Evolutionary conservation across 2,113 vertebrate species (phyloP).

Genomic region (Oceanodroma tethys): DNA sequence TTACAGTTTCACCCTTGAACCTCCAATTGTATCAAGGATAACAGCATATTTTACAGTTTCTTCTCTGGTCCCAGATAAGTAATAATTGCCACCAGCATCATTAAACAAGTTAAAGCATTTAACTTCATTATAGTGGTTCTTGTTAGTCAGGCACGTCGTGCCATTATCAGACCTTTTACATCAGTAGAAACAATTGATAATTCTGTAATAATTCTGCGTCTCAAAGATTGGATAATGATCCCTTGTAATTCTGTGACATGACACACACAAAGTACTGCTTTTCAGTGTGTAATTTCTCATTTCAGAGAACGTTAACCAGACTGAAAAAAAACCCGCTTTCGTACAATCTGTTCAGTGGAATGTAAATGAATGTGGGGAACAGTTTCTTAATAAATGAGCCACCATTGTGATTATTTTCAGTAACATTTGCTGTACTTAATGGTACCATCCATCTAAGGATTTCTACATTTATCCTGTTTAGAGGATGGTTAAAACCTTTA

Average conservation of each 20-base stretch:
- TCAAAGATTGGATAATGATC: constrained; percentile 62
- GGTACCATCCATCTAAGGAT: constrained; percentile 61
- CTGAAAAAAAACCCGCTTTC: neutral
- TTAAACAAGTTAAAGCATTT: constrained; percentile 62
- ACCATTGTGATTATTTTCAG: constrained; percentile 45
- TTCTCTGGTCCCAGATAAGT: constrained; percentile 37
- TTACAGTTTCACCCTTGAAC: constrained; percentile 57
- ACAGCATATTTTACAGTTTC: constrained; percentile 44
- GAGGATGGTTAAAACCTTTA: constrained; percentile 67
- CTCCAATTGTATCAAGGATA: constrained; percentile 29
- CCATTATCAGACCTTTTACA: constrained; percentile 53
- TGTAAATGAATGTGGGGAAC: constrained; percentile 39
- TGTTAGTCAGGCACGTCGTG: constrained; percentile 26
- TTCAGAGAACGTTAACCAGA: constrained; percentile 41
- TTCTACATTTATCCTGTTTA: constrained; percentile 70
- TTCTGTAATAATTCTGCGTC: constrained; percentile 58
- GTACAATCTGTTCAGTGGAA: constrained; percentile 18
- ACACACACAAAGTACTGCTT: constrained; percentile 52
- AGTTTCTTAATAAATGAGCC: constrained; percentile 59
- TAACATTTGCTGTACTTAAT: constrained; percentile 62
- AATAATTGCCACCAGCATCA: constrained; percentile 56
- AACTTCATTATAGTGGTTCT: constrained; percentile 59
- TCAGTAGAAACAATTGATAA: constrained; percentile 65
- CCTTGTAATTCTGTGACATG: constrained; percentile 58
- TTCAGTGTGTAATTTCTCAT: constrained; percentile 63